Base-by-base conservation (phyloP, 2,113 vertebrate genomes). In the Orientallactaga bullata region DNA sequence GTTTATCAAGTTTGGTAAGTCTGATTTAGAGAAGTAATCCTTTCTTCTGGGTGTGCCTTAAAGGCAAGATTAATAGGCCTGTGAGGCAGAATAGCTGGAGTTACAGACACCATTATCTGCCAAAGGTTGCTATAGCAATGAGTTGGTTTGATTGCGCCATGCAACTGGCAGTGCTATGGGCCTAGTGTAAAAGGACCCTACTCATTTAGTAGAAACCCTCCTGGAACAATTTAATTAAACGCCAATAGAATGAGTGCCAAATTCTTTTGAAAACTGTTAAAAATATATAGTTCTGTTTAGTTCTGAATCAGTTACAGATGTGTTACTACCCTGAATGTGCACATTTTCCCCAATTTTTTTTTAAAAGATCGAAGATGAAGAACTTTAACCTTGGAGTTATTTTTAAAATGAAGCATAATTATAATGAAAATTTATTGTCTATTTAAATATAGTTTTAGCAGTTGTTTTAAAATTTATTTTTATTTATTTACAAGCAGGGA, bases 211-310 rank as follows among this genome's bases (percentile, higher is more conserved):
- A 88, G 82, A 95, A 80, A 81, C 83, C 96, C 80, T 97, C 63
- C 78, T 42, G 13, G 65, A 96, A 91, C 94, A 97, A 94, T 95
- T 96, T 95, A 95, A 96, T 97, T 97, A 97, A 97, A 91, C 93
- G 94, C 28, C 63, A 18, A 37, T 93, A 73, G 55, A 91, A 58
- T 72, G 80, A 90, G 13, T 82, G 60, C 94, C 94, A 73, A 0
- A 7, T 85, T 96, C 92, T 96, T 96, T 69, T 24, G 11, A 95
- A 18, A 93, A 51, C 30, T 85, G 47, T 35, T 32, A 84, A 73
- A 66, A 47, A n/a, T n/a, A n/a, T n/a, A 16, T 7, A 37, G 5
- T 30, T 84, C 68, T 85, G 17, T 63, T 39, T 60, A 63, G 39
- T 63, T 55, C 79, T 85, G 83, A 68, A 51, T 83, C 69, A 86